Evolutionary conservation across 2,888 invertebrate genomes (phyloP).

Genomic region (Eumerus sabulonum): DNA sequence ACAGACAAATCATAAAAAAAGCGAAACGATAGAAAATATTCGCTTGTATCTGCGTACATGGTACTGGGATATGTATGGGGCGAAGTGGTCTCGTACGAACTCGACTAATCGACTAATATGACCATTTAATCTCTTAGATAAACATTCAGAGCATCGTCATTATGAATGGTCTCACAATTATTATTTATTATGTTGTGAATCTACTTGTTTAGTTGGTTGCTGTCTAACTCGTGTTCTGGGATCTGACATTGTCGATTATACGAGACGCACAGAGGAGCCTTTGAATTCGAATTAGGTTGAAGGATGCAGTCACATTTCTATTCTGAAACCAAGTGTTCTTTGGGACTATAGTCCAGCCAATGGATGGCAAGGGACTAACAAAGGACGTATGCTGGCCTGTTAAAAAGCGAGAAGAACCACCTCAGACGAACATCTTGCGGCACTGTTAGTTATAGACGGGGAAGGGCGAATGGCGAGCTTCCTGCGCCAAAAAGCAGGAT

Average conservation of each 20-base stretch:
- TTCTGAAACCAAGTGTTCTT: too few relatives aligned
- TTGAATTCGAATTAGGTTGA: too few relatives aligned
- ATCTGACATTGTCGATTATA: slow-evolving; percentile 4
- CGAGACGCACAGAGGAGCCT: slow-evolving; percentile 21
- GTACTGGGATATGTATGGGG: neutral
- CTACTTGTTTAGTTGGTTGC: slow-evolving; percentile 2
- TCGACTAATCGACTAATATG: slow-evolving; percentile 56
- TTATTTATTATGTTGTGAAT: slow-evolving; percentile 41
- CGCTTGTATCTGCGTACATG: slow-evolving; percentile 15
- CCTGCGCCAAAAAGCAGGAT: too few relatives aligned
- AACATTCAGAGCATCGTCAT: slow-evolving; percentile 66
- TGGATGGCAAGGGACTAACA: too few relatives aligned
- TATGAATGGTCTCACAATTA: slow-evolving; percentile 55
- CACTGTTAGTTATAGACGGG: too few relatives aligned
- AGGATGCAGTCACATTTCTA: slow-evolving; percentile 33
- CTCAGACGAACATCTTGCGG: too few relatives aligned
- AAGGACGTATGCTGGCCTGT: too few relatives aligned
- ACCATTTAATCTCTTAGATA: slow-evolving; percentile 66
- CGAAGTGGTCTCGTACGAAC: slow-evolving; percentile 2
- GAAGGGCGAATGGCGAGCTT: too few relatives aligned
- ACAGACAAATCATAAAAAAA: too few relatives aligned
- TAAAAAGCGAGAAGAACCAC: too few relatives aligned
- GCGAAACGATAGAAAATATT: too few relatives aligned
- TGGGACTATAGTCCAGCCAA: too few relatives aligned
- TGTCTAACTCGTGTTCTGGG: slow-evolving; percentile 10